Conservation (phyloP, 2,113 vertebrate species). For the Silurus asotus region DNA sequence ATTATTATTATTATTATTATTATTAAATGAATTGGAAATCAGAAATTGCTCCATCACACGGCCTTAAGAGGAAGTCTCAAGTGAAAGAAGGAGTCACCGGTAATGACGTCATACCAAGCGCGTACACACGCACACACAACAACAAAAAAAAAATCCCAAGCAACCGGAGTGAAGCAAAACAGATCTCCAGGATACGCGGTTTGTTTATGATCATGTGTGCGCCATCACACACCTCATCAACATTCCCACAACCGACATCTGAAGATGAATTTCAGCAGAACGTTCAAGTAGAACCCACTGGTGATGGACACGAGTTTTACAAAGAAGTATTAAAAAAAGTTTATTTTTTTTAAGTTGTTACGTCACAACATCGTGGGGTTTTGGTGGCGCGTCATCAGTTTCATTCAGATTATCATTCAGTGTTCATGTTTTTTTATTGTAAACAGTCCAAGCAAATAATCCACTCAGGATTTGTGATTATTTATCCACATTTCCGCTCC, state of each 20-base stretch:
- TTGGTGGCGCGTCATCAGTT: neutral
- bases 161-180: constrained; percentile 69
- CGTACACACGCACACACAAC: neutral
- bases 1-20: neutral
- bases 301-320: neutral
- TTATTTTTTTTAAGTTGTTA: neutral
- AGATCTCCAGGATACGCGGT: constrained; percentile 65
- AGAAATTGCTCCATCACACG: neutral
- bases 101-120: constrained; percentile 60
- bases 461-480: neutral
- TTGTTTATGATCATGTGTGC: constrained; percentile 22
- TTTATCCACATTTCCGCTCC: neutral
- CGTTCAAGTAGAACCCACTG: neutral
- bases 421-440: neutral
- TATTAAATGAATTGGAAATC: neutral
- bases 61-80: constrained; percentile 68
- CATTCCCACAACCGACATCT: no score
- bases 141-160: constrained; percentile 62
- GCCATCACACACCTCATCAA: neutral
- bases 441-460: neutral
- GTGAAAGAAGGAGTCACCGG: constrained; percentile 57
- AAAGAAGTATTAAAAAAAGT: neutral
- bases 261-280: neutral
- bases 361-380: neutral
- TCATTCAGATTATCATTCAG: neutral